Percentiles rank a stretch among this genome's conserved stretches.
phyloP scores from a whole-genome alignment of 2,113 vertebrate species.

The Lophura nycthemera region DNA sequence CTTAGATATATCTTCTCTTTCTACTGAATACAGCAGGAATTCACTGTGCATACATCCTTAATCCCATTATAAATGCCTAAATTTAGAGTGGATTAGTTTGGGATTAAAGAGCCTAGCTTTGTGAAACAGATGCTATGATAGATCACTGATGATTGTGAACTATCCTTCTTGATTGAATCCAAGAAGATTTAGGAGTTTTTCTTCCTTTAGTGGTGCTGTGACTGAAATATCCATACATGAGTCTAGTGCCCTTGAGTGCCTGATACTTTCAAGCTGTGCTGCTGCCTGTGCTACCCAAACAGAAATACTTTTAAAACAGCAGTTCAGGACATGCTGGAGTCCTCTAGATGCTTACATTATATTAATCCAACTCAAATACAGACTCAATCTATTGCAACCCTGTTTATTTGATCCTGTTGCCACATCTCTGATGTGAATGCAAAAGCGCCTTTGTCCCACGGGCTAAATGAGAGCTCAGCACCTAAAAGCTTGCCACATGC shows the following conservation, averaged over 20 bases:
- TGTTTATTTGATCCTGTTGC: not conserved
- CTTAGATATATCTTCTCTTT: not conserved
- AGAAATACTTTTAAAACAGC: not conserved
- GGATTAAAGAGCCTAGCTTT: not conserved
- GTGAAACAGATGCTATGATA: not conserved
- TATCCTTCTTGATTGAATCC: not conserved
- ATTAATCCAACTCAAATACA: not conserved
- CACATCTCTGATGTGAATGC: not conserved
- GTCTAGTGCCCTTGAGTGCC: not conserved
- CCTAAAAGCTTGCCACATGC: not conserved
- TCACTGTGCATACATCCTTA: not conserved
- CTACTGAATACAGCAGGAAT: not conserved
- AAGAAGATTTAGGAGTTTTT: not conserved
- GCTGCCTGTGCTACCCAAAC: not conserved
- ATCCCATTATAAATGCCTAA: not conserved
- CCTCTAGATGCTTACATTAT: not conserved
- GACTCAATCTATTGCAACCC: not conserved
- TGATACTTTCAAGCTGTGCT: not conserved
- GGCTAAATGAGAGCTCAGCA: not conserved
- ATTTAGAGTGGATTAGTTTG: not conserved
- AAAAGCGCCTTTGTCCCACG: not conserved
- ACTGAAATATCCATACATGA: not conserved
- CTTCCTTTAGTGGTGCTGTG: not conserved
- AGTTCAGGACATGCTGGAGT: not conserved
- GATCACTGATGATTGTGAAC: not conserved